Evolutionary conservation across 2,888 invertebrate species (phyloP), one percentile per base, ranked within the genome.

Genomic region (Vandiemenella viatica): DNA sequence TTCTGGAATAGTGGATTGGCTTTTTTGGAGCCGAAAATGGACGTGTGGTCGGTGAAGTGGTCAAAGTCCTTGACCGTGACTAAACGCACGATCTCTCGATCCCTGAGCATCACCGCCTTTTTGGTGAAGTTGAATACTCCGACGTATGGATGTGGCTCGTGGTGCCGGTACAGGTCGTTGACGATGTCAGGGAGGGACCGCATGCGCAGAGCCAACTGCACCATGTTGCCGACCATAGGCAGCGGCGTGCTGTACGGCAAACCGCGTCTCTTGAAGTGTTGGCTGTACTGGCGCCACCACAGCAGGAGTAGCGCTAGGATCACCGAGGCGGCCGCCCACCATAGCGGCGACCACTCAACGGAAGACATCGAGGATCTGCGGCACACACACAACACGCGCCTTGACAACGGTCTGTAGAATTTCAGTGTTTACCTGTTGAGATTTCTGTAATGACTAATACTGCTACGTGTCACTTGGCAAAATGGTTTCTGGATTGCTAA

Each of bases 41-140:
- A 43, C n/a, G 53, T 53, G 48, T 59, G 63, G 47, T 64, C 58
- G n/a, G 54, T 46, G 50, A 62, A 61, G 45, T 54, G 50, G 22
- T 59, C 59, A 44, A 60, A 60, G 43, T 57, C 54, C 49, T 59
- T 59, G 13, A 59, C 54, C 2, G 54, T 55, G 37, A 51, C 42
- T 50, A 53, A n/a, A 4, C 32, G 32, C 3, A 50, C 21, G n/a
- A 50, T n/a, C n/a, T 50, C 50, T 5, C 38, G 46, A 21, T 50
- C 50, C 8, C 37, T 16, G 10, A 50, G 15, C 3, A 40, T 18
- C 2, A 50, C 26, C 5, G 21, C 40, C 13, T 46, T 46, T 13
- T 40, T 47, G 15, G 20, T 15, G 41, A 50, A 46, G 15, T 38
- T 22, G 46, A 18, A 50, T 21, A 46, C 23, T 8, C 50, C 50